Evolutionary conservation across 1,140 invertebrate genomes (phyloP).

Genomic region (Liolophura sinensis): DNA sequence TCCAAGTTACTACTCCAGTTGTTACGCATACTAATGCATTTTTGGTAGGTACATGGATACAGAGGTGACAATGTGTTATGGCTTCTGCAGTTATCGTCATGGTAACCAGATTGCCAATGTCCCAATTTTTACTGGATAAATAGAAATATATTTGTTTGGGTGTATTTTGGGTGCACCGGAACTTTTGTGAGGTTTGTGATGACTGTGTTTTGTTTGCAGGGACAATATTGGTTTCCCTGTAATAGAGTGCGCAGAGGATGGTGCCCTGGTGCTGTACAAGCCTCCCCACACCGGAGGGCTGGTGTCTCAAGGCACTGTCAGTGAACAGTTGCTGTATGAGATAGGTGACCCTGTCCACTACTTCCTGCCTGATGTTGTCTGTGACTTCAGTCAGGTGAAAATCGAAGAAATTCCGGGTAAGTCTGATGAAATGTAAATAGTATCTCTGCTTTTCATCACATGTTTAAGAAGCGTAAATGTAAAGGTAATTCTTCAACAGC

Average conservation of each 20-base stretch:
- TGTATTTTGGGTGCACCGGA: slow-evolving; percentile 20
- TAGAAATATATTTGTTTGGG: background rate
- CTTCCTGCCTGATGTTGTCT: slow-evolving; percentile 63
- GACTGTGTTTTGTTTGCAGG: slow-evolving; percentile 35
- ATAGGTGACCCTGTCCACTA: slow-evolving; percentile 62
- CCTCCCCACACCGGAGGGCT: slow-evolving; percentile 62
- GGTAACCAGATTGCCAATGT: background rate
- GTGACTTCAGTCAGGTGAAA: slow-evolving; percentile 61
- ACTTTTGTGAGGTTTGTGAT: background rate
- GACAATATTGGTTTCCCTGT: slow-evolving; percentile 63
- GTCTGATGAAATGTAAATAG: background rate
- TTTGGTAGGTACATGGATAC: background rate
- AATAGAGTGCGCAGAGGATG: slow-evolving; percentile 58
- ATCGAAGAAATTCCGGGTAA: slow-evolving; percentile 50
- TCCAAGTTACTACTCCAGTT: background rate
- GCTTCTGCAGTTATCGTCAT: background rate
- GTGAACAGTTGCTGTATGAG: slow-evolving; percentile 64
- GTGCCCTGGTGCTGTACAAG: slow-evolving; percentile 61
- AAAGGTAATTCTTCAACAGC: too few relatives aligned
- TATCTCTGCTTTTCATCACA: background rate
- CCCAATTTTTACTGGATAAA: background rate
- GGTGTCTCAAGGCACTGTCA: slow-evolving; percentile 58
- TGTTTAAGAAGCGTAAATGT: too few relatives aligned
- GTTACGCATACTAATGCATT: background rate
- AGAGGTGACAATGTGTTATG: too few relatives aligned